A percentile compares a stretch with the other conserved stretches of the same genome.
These are phyloP conservation scores for Epinephelus coioides DNA, from an alignment of 2,797 vertebrate genomes.

Conservation along the genomic window DNA sequence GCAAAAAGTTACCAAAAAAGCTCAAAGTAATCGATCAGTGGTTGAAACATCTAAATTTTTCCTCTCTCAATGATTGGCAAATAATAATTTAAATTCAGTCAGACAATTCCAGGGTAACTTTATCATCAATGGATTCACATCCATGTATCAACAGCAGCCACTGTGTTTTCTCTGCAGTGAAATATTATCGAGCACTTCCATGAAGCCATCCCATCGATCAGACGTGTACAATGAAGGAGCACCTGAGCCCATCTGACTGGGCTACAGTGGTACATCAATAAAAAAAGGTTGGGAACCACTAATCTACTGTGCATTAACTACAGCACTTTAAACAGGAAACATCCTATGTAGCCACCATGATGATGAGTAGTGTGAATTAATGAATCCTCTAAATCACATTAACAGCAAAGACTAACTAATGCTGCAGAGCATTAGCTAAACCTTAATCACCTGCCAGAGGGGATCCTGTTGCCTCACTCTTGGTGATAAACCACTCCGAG, in stretches of 20 bases:
- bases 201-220: constrained; percentile 24
- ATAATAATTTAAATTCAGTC: no score
- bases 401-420: constrained; percentile 52
- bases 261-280: background rate
- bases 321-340: constrained; percentile 21
- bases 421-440: constrained; percentile 43
- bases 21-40: no score
- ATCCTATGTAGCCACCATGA: background rate
- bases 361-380: constrained; percentile 39
- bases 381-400: constrained; percentile 61
- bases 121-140: constrained; percentile 3
- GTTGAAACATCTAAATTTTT: no score
- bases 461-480: constrained; percentile 33
- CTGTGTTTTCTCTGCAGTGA: constrained; percentile 36
- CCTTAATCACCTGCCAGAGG: constrained; percentile 56
- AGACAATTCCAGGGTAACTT: background rate
- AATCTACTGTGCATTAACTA: constrained; percentile 9
- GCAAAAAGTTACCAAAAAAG: background rate
- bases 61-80: no score
- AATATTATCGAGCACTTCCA: constrained; percentile 2
- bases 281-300: constrained; percentile 2
- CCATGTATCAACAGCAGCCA: background rate
- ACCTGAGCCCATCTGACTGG: constrained; percentile 1
- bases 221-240: background rate
- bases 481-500: constrained; percentile 16